phyloP scores from a whole-genome alignment of 2,113 vertebrate genomes.

The Mobula birostris region DNA sequence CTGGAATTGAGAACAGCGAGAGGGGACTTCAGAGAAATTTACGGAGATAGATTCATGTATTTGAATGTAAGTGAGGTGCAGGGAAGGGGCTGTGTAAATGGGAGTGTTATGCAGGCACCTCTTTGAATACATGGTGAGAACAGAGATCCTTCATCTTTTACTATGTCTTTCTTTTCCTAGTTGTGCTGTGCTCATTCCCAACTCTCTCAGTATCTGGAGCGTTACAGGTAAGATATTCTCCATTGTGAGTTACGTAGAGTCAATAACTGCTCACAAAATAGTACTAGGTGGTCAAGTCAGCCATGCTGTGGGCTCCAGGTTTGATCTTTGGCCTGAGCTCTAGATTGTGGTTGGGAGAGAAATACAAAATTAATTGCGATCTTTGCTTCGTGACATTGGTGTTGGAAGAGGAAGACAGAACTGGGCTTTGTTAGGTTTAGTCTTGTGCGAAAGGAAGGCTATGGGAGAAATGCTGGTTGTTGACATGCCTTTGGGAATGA shows the following conservation, averaged over 20 bases:
- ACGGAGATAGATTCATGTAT: too few relatives aligned
- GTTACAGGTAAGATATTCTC: constrained; percentile 68
- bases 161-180: constrained; percentile 50
- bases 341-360: background rate
- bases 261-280: background rate
- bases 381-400: background rate
- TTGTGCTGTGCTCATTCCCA: constrained; percentile 85
- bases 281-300: background rate
- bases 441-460: background rate
- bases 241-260: background rate
- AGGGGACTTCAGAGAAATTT: too few relatives aligned
- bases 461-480: background rate
- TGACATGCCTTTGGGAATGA: background rate
- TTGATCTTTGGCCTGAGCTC: background rate
- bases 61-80: background rate
- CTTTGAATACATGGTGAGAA: background rate
- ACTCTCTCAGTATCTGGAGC: constrained; percentile 79
- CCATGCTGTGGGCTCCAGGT: background rate
- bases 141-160: background rate
- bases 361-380: background rate
- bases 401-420: background rate
- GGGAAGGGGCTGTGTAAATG: background rate
- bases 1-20: too few relatives aligned
- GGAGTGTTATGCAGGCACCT: background rate
- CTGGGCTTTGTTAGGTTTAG: background rate